Evolutionary conservation across 2,113 vertebrate species (phyloP).

Genomic region (Neopipo cinnamomea): DNA sequence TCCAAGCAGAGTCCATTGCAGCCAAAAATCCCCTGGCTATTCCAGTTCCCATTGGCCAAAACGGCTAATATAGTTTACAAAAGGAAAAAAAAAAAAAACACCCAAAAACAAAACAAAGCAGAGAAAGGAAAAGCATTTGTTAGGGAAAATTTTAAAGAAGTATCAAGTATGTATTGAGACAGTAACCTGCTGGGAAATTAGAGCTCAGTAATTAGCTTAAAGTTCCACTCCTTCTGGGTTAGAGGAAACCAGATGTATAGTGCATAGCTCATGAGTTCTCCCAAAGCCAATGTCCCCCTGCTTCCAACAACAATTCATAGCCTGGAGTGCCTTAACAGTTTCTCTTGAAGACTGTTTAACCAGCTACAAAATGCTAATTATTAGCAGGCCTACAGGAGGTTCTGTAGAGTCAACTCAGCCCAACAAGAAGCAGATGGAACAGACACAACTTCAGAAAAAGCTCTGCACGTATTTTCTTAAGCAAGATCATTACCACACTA

Average conservation of each 20-base stretch:
- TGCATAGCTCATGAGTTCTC: neutral
- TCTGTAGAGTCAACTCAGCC: neutral
- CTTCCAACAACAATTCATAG: neutral
- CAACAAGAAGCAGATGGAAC: neutral
- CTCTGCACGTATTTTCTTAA: neutral
- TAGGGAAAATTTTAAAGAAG: neutral
- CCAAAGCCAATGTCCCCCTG: neutral
- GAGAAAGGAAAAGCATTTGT: neutral
- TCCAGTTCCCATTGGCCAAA: constrained; percentile 99
- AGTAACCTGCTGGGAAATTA: neutral
- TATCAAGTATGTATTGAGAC: neutral
- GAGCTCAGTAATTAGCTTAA: neutral
- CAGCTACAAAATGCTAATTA: neutral
- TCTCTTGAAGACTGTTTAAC: neutral
- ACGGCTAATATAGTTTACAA: constrained; percentile 75
- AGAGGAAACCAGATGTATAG: neutral
- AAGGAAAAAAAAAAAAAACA: neutral
- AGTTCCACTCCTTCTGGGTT: neutral
- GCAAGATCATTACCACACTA: neutral
- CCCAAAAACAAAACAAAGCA: neutral
- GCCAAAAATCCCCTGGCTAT: constrained; percentile 97
- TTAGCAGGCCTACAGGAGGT: neutral
- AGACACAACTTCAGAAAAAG: neutral
- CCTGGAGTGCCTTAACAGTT: neutral
- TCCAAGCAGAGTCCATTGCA: constrained; percentile 96